These are phyloP conservation scores for Lithophane socia DNA, from an alignment of 2,888 invertebrate genomes.

Conservation along the genomic window DNA sequence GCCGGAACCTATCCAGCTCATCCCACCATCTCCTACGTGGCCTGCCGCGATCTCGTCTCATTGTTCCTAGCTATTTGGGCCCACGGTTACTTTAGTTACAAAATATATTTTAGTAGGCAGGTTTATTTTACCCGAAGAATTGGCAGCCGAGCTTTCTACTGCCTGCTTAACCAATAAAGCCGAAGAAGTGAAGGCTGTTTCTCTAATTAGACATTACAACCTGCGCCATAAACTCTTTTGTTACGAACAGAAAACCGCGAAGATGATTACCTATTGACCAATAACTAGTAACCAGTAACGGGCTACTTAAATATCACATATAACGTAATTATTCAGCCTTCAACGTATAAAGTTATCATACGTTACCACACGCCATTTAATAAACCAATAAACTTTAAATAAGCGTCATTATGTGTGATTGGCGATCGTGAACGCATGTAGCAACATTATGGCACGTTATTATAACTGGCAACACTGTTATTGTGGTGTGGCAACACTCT, in stretches of 20 bases:
- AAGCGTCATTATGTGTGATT: constrained; percentile 62
- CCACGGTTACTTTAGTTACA: not conserved
- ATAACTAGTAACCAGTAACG: constrained; percentile 22
- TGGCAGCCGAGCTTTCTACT: not conserved
- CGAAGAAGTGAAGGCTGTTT: not conserved
- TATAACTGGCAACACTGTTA: constrained; percentile 60
- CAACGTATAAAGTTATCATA: constrained; percentile 56
- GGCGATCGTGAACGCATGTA: constrained; percentile 54
- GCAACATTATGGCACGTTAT: constrained; percentile 57
- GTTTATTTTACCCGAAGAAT: not conserved
- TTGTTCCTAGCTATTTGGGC: not conserved
- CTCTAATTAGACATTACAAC: constrained; percentile 21
- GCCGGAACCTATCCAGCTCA: not conserved
- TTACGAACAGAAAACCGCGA: not conserved
- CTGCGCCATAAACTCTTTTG: not conserved
- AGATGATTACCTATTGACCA: constrained; percentile 36
- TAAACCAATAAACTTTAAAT: constrained; percentile 64
- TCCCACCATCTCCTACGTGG: no score
- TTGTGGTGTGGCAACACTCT: constrained; percentile 59
- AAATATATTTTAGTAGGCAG: not conserved
- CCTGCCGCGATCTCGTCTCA: not conserved
- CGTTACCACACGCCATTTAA: constrained; percentile 56
- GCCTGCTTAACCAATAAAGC: not conserved
- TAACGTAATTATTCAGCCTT: constrained; percentile 51
- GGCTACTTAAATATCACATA: constrained; percentile 40